phyloP scores from a whole-genome alignment of 2,888 invertebrate genomes.

The Leucophenga maculata region DNA sequence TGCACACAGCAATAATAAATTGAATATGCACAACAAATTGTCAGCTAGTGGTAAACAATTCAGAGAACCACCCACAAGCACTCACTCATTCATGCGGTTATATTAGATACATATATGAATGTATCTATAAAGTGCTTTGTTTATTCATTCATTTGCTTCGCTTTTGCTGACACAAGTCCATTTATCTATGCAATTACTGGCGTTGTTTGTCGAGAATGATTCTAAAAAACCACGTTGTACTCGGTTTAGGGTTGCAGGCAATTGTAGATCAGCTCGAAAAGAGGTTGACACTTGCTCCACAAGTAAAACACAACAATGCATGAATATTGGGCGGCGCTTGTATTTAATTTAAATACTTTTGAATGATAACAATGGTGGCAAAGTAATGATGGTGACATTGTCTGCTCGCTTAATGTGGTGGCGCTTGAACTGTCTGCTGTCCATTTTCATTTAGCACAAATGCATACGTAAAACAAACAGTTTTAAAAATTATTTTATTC shows the following conservation, averaged over 20 bases:
- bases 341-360: not conserved
- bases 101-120: too few species aligned
- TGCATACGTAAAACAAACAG: too few species aligned
- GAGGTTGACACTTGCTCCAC: too few species aligned
- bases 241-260: too few species aligned
- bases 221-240: too few species aligned
- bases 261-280: too few species aligned
- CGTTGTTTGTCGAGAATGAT: too few species aligned
- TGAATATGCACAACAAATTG: slow-evolving; percentile 5
- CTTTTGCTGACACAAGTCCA: not conserved
- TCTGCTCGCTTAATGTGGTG: not conserved
- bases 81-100: not conserved
- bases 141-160: not conserved
- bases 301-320: not conserved
- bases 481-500: too few species aligned
- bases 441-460: not conserved
- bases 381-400: not conserved
- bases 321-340: not conserved
- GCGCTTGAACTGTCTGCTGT: not conserved
- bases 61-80: not conserved
- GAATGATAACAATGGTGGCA: not conserved
- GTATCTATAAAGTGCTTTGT: not conserved
- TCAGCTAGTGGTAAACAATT: not conserved
- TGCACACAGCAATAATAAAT: not conserved
- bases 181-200: not conserved